Evolutionary conservation across 1,140 invertebrate genomes (phyloP).

Genomic region (Papilio machaon): DNA sequence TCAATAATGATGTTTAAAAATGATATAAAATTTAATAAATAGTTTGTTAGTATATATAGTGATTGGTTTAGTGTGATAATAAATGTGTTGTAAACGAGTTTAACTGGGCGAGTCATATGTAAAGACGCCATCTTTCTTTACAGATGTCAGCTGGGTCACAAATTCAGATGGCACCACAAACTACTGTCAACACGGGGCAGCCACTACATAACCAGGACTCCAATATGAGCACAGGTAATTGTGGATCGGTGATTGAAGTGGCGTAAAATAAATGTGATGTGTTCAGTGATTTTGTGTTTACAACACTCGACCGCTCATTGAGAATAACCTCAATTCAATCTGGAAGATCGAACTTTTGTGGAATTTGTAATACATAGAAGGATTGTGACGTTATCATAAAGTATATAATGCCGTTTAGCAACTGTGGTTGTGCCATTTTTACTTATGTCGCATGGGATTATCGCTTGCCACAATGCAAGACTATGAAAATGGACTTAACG

Average conservation of each 20-base stretch:
- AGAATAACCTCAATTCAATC: slow-evolving; percentile 61
- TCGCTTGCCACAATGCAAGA: slow-evolving; percentile 75
- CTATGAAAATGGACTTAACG: slow-evolving; percentile 74
- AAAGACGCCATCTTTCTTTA: slow-evolving; percentile 83
- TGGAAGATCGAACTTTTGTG: slow-evolving; percentile 58
- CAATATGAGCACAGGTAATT: slow-evolving; percentile 95
- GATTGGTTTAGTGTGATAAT: slow-evolving; percentile 45
- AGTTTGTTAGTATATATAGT: slow-evolving; percentile 63
- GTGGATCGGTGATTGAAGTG: slow-evolving; percentile 76
- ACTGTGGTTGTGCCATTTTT: slow-evolving; percentile 74
- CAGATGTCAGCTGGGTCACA: slow-evolving; percentile 97
- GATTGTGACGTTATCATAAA: slow-evolving; percentile 74
- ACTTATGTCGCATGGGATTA: slow-evolving; percentile 64
- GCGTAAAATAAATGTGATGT: slow-evolving; percentile 65
- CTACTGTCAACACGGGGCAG: slow-evolving; percentile 92
- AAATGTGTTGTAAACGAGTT: slow-evolving; percentile 53
- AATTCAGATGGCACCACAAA: slow-evolving; percentile 97
- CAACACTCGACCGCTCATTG: slow-evolving; percentile 51
- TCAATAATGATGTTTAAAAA: slow-evolving; percentile 57
- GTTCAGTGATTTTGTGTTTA: slow-evolving; percentile 72
- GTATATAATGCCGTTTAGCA: slow-evolving; percentile 77
- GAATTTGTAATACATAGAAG: slow-evolving; percentile 67
- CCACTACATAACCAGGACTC: slow-evolving; percentile 96
- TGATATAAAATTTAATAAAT: slow-evolving; percentile 52
- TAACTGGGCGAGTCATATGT: slow-evolving; percentile 78